A percentile compares a stretch with the other conserved stretches of the same genome.
phyloP scores from a whole-genome alignment of 2,113 vertebrate genomes.

The Turnix velox region DNA sequence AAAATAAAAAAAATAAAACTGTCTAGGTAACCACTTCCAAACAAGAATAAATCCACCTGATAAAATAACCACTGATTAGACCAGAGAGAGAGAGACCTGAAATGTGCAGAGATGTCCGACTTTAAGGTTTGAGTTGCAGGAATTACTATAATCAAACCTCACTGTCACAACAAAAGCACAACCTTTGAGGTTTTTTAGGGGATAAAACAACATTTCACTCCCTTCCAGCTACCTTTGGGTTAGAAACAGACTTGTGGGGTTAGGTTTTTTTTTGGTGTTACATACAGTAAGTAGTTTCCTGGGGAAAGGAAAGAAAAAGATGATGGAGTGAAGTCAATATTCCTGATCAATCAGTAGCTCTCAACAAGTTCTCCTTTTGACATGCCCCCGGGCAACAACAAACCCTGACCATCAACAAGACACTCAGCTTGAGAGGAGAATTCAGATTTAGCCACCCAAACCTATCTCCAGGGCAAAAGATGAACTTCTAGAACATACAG shows the following conservation, averaged over 20 bases:
- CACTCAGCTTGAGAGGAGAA: not conserved
- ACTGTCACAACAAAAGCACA: constrained; percentile 44
- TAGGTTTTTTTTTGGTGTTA: not conserved
- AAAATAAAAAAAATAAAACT: not conserved
- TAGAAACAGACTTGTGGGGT: not conserved
- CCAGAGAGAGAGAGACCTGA: not conserved
- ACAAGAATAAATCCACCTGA: not conserved
- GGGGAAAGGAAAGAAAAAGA: not conserved
- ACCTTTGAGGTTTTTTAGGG: constrained; percentile 41
- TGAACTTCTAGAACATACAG: not conserved
- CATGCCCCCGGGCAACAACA: constrained; percentile 18
- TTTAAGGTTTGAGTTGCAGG: constrained; percentile 43
- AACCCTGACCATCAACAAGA: constrained; percentile 36
- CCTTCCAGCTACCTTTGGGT: constrained; percentile 27
- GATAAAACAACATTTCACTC: constrained; percentile 53
- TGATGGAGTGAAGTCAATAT: constrained; percentile 44
- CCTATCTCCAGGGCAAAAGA: not conserved
- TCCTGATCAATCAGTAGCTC: constrained; percentile 44
- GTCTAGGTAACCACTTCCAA: not conserved
- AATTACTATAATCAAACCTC: constrained; percentile 57
- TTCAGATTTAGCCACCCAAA: not conserved
- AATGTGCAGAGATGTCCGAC: constrained; percentile 19
- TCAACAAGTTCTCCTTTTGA: constrained; percentile 50
- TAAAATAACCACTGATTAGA: not conserved
- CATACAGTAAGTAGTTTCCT: not conserved